Percentiles rank a stretch among this genome's conserved stretches.
These are phyloP conservation scores for Scomberomorus guttatus DNA, from an alignment of 2,797 vertebrate species.

Conservation along the genomic window DNA sequence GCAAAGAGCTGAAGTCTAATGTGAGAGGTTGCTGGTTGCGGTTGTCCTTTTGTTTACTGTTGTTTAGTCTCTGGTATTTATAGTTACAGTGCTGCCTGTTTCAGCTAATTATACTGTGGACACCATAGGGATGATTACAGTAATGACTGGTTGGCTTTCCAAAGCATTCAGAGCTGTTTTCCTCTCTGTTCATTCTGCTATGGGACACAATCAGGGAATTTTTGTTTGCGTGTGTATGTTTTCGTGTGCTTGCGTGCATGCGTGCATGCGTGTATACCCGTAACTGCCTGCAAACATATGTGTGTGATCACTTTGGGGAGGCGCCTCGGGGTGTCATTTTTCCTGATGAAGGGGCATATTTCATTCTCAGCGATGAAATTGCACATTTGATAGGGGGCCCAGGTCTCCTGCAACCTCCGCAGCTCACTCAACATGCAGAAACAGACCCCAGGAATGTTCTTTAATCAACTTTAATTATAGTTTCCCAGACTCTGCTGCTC, in stretches of 20 bases:
- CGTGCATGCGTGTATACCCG: not conserved
- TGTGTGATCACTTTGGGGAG: slow-evolving; percentile 14
- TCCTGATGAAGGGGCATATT: slow-evolving; percentile 17
- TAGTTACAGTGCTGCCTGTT: slow-evolving; percentile 67
- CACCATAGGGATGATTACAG: slow-evolving; percentile 63
- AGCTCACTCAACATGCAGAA: slow-evolving; percentile 73
- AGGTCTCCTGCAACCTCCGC: slow-evolving; percentile 39
- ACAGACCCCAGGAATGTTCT: slow-evolving; percentile 76
- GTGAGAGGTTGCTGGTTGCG: slow-evolving; percentile 67
- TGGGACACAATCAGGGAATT: slow-evolving; percentile 26
- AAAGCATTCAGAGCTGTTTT: slow-evolving; percentile 52
- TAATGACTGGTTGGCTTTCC: slow-evolving; percentile 74
- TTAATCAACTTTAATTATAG: slow-evolving; percentile 78
- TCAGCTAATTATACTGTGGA: slow-evolving; percentile 71
- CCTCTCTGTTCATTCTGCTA: slow-evolving; percentile 28
- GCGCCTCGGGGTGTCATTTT: slow-evolving; percentile 10
- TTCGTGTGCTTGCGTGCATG: not conserved
- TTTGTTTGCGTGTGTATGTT: slow-evolving; percentile 15
- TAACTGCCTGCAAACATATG: slow-evolving; percentile 18
- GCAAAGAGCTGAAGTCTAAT: slow-evolving; percentile 59
- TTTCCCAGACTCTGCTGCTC: slow-evolving; percentile 68
- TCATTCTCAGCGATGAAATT: slow-evolving; percentile 34
- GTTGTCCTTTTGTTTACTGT: slow-evolving; percentile 77
- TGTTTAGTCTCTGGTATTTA: slow-evolving; percentile 79
- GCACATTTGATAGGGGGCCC: slow-evolving; percentile 20